Conservation (phyloP, 2,888 invertebrate species). For the Melinopterus prodromus region DNA sequence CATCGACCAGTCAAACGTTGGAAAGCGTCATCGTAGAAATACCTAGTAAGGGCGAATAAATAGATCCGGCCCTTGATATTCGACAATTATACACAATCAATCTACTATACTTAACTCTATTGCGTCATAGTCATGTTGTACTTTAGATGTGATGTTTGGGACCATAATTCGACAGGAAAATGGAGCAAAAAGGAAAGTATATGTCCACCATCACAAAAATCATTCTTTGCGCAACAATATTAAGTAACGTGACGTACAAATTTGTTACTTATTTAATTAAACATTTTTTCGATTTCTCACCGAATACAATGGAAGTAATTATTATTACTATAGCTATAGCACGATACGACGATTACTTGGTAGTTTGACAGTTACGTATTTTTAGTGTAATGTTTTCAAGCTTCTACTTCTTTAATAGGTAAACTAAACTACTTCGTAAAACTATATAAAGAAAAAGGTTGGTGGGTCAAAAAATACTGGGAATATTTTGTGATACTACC, state of each 20-base stretch:
- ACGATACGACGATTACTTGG: not conserved
- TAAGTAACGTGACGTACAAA: not conserved
- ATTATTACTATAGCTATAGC: not conserved
- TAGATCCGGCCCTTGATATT: no score
- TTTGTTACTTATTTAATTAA: not conserved
- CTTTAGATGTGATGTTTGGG: constrained; percentile 37
- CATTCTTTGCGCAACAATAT: not conserved
- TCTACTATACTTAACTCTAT: constrained; percentile 13
- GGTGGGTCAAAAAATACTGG: constrained; percentile 62
- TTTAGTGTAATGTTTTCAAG: constrained; percentile 7
- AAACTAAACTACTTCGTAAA: constrained; percentile 9
- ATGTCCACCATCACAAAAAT: constrained; percentile 32
- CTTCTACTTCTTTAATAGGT: not conserved
- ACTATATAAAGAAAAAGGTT: constrained; percentile 41
- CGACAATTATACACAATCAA: constrained; percentile 31
- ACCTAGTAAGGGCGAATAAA: constrained; percentile 60
- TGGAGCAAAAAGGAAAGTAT: constrained; percentile 21
- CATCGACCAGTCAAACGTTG: constrained; percentile 61
- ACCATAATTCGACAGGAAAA: constrained; percentile 29
- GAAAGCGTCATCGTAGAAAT: constrained; percentile 81
- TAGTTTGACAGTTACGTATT: constrained; percentile 12
- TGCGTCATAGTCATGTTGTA: constrained; percentile 16
- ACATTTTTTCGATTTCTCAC: not conserved
- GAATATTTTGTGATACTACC: constrained; percentile 62
- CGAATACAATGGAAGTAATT: not conserved